Conservation (phyloP, 2,797 vertebrate genomes). For the Glyptemys insculpta region DNA sequence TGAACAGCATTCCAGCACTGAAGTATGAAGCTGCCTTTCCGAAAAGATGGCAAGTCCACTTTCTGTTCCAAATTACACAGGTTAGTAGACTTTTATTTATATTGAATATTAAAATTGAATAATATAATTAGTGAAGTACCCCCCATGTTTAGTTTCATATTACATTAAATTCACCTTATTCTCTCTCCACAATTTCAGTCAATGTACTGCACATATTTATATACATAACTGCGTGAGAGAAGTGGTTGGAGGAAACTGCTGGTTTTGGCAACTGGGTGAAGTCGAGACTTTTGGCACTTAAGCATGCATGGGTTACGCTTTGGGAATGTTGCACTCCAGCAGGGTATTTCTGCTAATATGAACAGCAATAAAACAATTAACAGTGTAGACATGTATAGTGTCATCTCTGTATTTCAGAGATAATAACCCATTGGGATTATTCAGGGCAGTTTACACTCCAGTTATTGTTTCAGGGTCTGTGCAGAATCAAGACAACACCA, state of each 20-base stretch:
- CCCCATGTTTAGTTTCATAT: not conserved
- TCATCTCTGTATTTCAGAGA: not conserved
- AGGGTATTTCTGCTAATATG: constrained; percentile 13
- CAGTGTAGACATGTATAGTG: not conserved
- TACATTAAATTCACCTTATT: not conserved
- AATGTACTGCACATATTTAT: not conserved
- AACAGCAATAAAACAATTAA: not conserved
- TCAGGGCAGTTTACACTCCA: not conserved
- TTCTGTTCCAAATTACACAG: constrained; percentile 13
- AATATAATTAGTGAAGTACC: not conserved
- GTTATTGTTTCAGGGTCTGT: not conserved
- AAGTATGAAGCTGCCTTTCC: not conserved
- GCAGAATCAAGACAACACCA: not conserved
- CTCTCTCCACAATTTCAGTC: not conserved
- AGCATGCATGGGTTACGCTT: not conserved
- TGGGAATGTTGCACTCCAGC: not conserved
- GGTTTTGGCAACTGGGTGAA: not conserved
- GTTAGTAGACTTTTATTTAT: not conserved
- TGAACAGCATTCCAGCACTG: not conserved
- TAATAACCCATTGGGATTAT: not conserved
- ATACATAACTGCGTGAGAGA: not conserved
- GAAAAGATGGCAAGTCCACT: not conserved
- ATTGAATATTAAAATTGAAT: not conserved
- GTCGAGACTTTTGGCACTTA: not conserved
- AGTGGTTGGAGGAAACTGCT: not conserved